Base-by-base conservation (phyloP, 2,888 invertebrate genomes). In the Eilema caniola region DNA sequence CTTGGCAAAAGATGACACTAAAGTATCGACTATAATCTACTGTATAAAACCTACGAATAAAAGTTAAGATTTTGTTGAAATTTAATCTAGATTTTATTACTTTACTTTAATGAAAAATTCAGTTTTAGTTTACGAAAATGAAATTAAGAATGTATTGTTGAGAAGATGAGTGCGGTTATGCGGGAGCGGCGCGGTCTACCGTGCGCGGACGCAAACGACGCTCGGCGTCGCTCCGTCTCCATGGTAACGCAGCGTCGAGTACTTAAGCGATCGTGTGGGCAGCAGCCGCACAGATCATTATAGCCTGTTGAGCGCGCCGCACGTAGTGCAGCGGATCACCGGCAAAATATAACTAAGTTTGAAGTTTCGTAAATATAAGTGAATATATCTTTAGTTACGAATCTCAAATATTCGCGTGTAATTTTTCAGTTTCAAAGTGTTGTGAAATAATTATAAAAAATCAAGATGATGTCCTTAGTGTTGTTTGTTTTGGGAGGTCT, bases 331-430 rank as follows among this genome's bases (percentile, higher is more conserved):
- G 93, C 93, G 95, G 94, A 94, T 93, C 94, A 90, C 92, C 92
- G 91, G 93, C 83, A 77, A 87, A 41, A 72, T 81, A 85, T 79
- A 79, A 69, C 81, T 70, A 87, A 92, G 89, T 92, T 93, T 90
- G 94, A 95, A 88, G 95, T 94, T 95, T 95, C 95, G 95, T 95
- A 95, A 95, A 95, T 85, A 89, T 90, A 90, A 94, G 94, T 94
- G 93, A 84, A 77, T 68, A 73, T 70, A 74, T 74, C 90, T 92
- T 93, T 94, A 93, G 95, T 95, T 95, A 93, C 95, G 95, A 95
- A 93, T 94, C 94, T 90, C 94, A 92, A 88, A 89, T 90, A 90
- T 81, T 83, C 79, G 68, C 88, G 92, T 91, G 93, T 83, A 84
- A 85, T 87, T 83, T 88, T 91, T 90, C 88, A 90, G 92, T 92